A percentile compares a stretch with the other conserved stretches of the same genome.
phyloP scores from a whole-genome alignment of 2,888 invertebrate genomes.

The Meloe dianella region DNA sequence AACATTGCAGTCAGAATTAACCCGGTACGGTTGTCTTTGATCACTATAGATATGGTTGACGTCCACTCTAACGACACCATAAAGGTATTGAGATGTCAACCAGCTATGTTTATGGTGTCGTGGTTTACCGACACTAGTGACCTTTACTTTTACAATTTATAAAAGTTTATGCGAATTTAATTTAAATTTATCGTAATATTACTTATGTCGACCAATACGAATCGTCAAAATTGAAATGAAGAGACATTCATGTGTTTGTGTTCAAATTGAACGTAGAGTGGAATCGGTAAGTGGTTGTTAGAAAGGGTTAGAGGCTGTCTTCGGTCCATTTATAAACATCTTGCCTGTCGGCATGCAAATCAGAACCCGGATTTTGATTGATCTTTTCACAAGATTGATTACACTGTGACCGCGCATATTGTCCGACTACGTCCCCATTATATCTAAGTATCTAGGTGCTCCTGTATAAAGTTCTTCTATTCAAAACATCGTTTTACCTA shows the following conservation, averaged over 20 bases:
- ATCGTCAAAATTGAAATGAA: constrained; percentile 10
- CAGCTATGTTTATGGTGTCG: constrained; percentile 53
- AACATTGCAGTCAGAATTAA: constrained; percentile 32
- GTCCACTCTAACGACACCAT: constrained; percentile 54
- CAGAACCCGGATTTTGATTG: constrained; percentile 60
- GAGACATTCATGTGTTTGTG: constrained; percentile 38
- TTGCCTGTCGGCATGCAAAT: constrained; percentile 61
- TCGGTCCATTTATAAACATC: constrained; percentile 60
- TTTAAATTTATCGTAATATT: too few relatives aligned
- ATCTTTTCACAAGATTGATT: constrained; percentile 61
- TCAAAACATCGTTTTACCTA: constrained; percentile 11
- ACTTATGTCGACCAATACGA: constrained; percentile 1
- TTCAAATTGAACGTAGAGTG: constrained; percentile 41
- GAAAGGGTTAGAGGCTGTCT: constrained; percentile 54
- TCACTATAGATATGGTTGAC: constrained; percentile 53
- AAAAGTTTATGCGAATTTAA: too few relatives aligned
- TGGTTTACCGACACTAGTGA: constrained; percentile 50
- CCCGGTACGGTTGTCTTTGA: constrained; percentile 48
- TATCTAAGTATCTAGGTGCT: constrained; percentile 30
- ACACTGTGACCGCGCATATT: constrained; percentile 54
- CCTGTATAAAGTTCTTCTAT: constrained; percentile 24
- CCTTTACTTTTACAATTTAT: constrained; percentile 38
- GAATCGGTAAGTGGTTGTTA: constrained; percentile 45
- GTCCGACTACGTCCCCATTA: constrained; percentile 47
- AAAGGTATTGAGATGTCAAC: constrained; percentile 55